Conservation (phyloP, 2,888 invertebrate species). For the Ctenicera cuprea region DNA sequence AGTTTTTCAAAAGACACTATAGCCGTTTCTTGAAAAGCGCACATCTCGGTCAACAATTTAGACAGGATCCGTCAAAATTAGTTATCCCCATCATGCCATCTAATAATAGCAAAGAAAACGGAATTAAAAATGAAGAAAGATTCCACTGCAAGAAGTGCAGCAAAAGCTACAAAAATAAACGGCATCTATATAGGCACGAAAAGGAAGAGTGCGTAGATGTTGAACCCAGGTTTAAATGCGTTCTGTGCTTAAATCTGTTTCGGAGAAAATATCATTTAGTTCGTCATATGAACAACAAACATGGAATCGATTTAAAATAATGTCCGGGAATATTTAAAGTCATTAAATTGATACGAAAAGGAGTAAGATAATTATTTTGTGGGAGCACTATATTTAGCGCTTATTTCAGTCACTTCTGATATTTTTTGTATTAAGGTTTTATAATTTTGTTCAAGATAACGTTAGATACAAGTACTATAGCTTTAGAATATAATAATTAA, state of each 20-base stretch:
- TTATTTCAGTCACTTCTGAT: no score
- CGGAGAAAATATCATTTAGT: slow-evolving; percentile 75
- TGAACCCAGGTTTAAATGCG: slow-evolving; percentile 74
- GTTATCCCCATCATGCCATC: no score
- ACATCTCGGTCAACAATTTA: background rate
- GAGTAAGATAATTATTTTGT: no score
- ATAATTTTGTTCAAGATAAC: no score
- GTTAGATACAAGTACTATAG: no score
- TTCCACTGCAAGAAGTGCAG: slow-evolving; percentile 76
- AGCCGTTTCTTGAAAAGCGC: background rate
- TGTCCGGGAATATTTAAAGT: background rate
- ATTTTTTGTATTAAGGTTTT: no score
- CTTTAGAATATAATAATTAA: no score
- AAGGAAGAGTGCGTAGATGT: slow-evolving; percentile 73
- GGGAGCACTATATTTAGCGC: no score
- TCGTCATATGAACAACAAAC: slow-evolving; percentile 72
- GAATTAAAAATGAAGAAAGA: slow-evolving; percentile 61
- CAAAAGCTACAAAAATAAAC: slow-evolving; percentile 77
- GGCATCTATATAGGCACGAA: slow-evolving; percentile 74
- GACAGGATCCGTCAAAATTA: background rate
- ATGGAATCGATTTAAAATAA: slow-evolving; percentile 59
- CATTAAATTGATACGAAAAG: no score
- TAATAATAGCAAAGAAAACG: background rate
- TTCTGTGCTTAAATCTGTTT: slow-evolving; percentile 73
- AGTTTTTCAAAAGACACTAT: slow-evolving; percentile 36